phyloP scores from a whole-genome alignment of 2,888 invertebrate genomes.

The Yponomeuta plumbellus region DNA sequence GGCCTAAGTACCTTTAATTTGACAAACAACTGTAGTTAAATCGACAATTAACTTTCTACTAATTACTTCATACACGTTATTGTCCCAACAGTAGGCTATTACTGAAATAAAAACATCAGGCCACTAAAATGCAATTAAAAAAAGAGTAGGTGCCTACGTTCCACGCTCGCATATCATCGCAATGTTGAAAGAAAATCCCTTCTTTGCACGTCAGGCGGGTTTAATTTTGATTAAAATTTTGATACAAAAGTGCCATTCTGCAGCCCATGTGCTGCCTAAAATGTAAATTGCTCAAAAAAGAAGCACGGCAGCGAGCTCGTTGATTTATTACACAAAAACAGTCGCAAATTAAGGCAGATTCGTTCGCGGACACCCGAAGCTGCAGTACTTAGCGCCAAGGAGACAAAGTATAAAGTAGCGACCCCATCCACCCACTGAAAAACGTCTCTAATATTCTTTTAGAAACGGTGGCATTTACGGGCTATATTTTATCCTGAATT shows the following conservation, averaged over 20 bases:
- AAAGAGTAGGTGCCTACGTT: not conserved
- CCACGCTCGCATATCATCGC: not conserved
- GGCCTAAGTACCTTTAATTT: not conserved
- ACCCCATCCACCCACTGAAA: slow-evolving; percentile 75
- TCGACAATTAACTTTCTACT: not conserved
- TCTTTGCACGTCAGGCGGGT: not conserved
- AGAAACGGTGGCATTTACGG: slow-evolving; percentile 79
- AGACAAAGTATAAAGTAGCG: slow-evolving; percentile 74
- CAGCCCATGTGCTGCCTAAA: slow-evolving; percentile 12
- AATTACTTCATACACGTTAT: not conserved
- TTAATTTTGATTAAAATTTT: slow-evolving; percentile 4
- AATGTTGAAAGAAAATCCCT: not conserved
- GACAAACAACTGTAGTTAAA: not conserved
- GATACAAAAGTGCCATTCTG: not conserved
- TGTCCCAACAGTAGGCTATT: not conserved
- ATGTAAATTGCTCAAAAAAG: slow-evolving; percentile 13
- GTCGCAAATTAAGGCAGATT: slow-evolving; percentile 69
- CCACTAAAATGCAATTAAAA: not conserved
- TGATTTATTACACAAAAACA: slow-evolving; percentile 70
- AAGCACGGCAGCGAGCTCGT: slow-evolving; percentile 31
- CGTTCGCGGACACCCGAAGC: slow-evolving; percentile 63
- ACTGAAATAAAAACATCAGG: not conserved
- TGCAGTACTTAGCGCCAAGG: slow-evolving; percentile 70
- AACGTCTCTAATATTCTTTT: slow-evolving; percentile 79
- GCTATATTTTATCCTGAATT: slow-evolving; percentile 79